Base-by-base conservation (phyloP, 2,888 invertebrate genomes). In the Abscondita cerata region DNA sequence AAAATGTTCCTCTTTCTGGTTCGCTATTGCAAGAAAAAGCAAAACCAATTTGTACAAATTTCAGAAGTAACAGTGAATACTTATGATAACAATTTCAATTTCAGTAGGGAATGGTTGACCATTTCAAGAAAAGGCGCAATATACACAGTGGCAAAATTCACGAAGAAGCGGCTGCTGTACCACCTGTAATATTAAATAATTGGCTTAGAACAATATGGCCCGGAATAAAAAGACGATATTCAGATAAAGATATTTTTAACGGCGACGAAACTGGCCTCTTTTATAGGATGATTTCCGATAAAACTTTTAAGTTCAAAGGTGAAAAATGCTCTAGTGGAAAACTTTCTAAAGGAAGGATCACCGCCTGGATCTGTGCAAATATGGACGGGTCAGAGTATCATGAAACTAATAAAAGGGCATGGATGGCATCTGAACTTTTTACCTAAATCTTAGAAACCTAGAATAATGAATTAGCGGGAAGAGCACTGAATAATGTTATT, bases 271-370 rank as follows among this genome's bases (percentile, higher is more conserved):
- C 41, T 4, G 53, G 44, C 9, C 9, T 54, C 11, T 46, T 46
- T 33, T 54, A 15, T 18, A 36, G 11, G 12, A 19, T 18, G 25
- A 40, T 25, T 1, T 70, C 72, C 3, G 68, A 72, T 48, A 69
- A 68, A 67, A 72, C 70, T n/a, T n/a, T n/a, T n/a, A n/a, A n/a
- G n/a, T 72, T 74, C 31, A 70, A 71, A 66, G 56, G 65, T 70
- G 73, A 63, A 70, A 70, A 51, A 41, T 73, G 73, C 48, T 63
- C 65, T 46, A 72, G 72, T 19, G 74, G 72, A 12, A 75, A 75
- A 68, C 51, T 68, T 19, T 71, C 71, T 40, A 73, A 73, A 62
- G 70, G n/a, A n/a, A n/a, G n/a, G n/a, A n/a, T n/a, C n/a, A n/a
- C n/a, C n/a, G n/a, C n/a, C n/a, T n/a, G n/a, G 50, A 60, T 73